Conservation (phyloP, 2,113 vertebrate genomes). For the Colius striatus region DNA sequence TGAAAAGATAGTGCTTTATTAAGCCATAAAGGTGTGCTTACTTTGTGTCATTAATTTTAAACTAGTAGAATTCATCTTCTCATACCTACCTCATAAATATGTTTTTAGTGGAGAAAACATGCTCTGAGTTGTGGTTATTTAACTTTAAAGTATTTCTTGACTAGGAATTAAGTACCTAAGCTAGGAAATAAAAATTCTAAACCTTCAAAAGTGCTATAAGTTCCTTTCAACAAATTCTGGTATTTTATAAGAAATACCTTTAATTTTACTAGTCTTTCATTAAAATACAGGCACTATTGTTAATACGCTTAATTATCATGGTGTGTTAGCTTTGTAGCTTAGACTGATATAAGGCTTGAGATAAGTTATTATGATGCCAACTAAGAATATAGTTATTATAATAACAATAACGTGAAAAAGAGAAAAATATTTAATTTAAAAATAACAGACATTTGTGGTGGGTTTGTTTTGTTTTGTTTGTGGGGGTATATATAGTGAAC, state of each 20-base stretch:
- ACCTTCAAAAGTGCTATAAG: background rate
- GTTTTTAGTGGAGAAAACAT: background rate
- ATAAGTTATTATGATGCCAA: background rate
- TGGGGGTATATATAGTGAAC: background rate
- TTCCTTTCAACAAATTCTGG: background rate
- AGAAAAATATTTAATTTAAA: background rate
- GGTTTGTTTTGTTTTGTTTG: background rate
- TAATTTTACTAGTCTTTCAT: background rate
- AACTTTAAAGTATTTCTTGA: background rate
- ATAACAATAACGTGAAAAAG: background rate
- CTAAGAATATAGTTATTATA: background rate
- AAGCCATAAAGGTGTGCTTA: background rate
- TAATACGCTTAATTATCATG: background rate
- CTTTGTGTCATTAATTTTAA: background rate
- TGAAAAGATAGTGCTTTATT: background rate
- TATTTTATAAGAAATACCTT: background rate
- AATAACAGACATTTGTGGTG: background rate
- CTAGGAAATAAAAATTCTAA: background rate
- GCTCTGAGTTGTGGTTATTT: background rate
- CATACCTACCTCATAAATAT: background rate
- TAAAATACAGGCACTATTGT: background rate
- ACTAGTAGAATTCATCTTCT: background rate
- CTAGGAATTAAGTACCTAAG: background rate
- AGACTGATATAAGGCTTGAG: background rate
- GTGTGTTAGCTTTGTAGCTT: background rate